These are phyloP conservation scores for Graphium colonna DNA, from an alignment of 2,888 invertebrate species.

Conservation along the genomic window DNA sequence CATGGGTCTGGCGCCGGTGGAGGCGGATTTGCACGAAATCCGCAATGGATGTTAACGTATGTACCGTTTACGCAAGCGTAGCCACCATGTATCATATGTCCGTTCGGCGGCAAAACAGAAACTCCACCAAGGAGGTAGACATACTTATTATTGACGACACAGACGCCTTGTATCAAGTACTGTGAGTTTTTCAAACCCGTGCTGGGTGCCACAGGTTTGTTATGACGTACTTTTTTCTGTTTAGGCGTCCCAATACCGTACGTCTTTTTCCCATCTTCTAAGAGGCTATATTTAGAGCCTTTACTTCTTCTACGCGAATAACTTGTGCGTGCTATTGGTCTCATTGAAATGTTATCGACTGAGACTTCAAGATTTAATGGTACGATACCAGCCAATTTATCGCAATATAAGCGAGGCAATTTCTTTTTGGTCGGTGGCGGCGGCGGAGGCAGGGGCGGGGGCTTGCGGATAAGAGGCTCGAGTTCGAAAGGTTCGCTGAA, in stretches of 20 bases:
- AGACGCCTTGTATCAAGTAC: constrained; percentile 57
- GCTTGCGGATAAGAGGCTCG: constrained; percentile 45
- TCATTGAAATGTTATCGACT: constrained; percentile 34
- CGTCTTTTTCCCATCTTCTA: constrained; percentile 45
- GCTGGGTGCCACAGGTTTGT: constrained; percentile 45
- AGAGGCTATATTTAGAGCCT: constrained; percentile 40
- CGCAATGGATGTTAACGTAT: constrained; percentile 54
- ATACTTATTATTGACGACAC: constrained; percentile 43
- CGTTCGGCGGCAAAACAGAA: constrained; percentile 46
- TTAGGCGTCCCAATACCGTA: constrained; percentile 52
- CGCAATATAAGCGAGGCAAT: constrained; percentile 49
- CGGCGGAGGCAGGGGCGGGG: constrained; percentile 52
- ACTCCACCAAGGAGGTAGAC: constrained; percentile 52
- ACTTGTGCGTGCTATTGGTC: constrained; percentile 34
- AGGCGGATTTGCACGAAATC: constrained; percentile 45
- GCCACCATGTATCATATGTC: constrained; percentile 66
- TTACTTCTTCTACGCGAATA: constrained; percentile 34
- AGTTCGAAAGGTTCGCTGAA: constrained; percentile 60
- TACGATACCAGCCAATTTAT: constrained; percentile 53
- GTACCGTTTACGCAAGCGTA: constrained; percentile 38
- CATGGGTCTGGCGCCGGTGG: constrained; percentile 46
- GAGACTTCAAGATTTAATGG: constrained; percentile 40
- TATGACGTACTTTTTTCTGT: constrained; percentile 31
- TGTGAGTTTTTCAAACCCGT: constrained; percentile 54
- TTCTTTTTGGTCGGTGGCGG: constrained; percentile 62